Percentiles rank a stretch among this genome's conserved stretches.
These are phyloP conservation scores for Chionis minor DNA, from an alignment of 2,113 vertebrate species.

Conservation along the genomic window DNA sequence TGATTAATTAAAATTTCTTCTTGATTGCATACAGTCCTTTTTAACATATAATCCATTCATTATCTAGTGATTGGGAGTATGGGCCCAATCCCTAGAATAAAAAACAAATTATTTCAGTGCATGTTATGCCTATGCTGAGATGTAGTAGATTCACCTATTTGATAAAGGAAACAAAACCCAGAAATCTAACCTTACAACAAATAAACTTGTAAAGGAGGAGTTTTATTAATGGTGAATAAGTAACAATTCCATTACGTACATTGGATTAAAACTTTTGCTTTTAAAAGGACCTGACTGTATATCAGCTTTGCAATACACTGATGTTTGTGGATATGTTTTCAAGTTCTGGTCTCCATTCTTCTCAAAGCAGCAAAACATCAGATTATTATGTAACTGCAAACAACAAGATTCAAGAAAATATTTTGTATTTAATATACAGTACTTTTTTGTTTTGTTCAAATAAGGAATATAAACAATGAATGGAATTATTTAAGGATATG, in stretches of 20 bases:
- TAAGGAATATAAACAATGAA: not conserved
- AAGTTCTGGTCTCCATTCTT: not conserved
- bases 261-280: not conserved
- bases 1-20: slow-evolving; percentile 81
- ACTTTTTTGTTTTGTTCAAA: not conserved
- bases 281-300: not conserved
- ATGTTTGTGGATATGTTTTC: not conserved
- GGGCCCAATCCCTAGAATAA: slow-evolving; percentile 55
- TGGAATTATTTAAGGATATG: not conserved
- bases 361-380: not conserved
- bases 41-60: slow-evolving; percentile 72
- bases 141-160: not conserved
- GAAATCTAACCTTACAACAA: not conserved
- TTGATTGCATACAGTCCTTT: slow-evolving; percentile 72
- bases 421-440: not conserved
- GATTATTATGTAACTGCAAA: not conserved
- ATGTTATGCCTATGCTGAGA: not conserved
- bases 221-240: not conserved
- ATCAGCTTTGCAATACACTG: not conserved
- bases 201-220: not conserved
- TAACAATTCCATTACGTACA: not conserved
- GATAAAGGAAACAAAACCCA: slow-evolving; percentile 22
- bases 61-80: slow-evolving; percentile 67
- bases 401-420: not conserved
- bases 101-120: slow-evolving; percentile 18